These are phyloP conservation scores for Lucifuga dentata DNA, from an alignment of 2,113 vertebrate species.

Conservation along the genomic window DNA sequence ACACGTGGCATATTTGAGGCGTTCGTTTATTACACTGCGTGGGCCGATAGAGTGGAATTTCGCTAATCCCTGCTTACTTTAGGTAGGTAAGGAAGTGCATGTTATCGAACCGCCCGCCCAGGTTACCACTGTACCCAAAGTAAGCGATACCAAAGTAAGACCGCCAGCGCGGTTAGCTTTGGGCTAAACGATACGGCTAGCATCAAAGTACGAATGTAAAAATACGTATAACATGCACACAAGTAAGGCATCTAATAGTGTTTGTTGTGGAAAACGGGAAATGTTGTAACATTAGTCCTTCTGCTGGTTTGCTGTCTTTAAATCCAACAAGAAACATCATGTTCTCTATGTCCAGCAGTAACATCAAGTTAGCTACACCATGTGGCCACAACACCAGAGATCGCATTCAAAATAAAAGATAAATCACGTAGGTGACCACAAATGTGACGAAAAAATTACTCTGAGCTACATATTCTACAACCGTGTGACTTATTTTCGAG, in stretches of 20 bases:
- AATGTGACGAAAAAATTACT: too few relatives aligned
- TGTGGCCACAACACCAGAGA: accelerated
- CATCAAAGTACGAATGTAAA: accelerated
- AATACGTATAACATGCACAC: too few relatives aligned
- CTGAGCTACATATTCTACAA: too few relatives aligned
- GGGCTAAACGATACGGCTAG: neutral
- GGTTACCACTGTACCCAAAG: neutral
- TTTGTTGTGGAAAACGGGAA: too few relatives aligned
- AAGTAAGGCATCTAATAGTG: too few relatives aligned
- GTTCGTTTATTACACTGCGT: neutral
- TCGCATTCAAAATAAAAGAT: constrained; percentile 51
- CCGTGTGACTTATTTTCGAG: too few relatives aligned
- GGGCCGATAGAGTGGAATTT: neutral
- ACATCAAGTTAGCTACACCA: constrained; percentile 6
- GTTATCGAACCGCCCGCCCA: neutral
- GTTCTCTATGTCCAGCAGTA: neutral
- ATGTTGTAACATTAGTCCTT: accelerated
- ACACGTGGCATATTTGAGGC: neutral
- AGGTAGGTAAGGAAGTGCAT: accelerated
- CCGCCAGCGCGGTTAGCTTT: constrained; percentile 21
- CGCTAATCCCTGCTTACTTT: accelerated
- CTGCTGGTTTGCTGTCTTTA: neutral
- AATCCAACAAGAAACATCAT: neutral
- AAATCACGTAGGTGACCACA: too few relatives aligned
- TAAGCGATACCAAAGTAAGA: neutral